phyloP scores from a whole-genome alignment of 1,140 invertebrate species.

The Bombus pyrosoma region DNA sequence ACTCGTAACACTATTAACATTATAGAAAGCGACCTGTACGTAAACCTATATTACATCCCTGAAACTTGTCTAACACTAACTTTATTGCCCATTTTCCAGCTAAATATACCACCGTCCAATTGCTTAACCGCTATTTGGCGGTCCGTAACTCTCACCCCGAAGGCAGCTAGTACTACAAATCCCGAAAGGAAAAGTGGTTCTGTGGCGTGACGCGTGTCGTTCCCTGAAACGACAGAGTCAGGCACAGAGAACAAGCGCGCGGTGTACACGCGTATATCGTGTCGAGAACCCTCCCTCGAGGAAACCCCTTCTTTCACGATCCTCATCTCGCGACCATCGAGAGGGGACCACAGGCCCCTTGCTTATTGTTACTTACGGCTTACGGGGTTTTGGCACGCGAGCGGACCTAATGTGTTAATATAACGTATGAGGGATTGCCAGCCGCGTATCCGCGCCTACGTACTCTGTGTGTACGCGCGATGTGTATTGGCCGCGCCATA shows the following conservation, averaged over 20 bases:
- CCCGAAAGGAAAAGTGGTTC: constrained; percentile 24
- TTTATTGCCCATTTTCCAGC: neutral
- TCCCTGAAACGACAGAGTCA: constrained; percentile 38
- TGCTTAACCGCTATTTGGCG: neutral
- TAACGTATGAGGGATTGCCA: constrained; percentile 73
- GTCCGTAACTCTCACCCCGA: neutral
- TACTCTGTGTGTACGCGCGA: constrained; percentile 55
- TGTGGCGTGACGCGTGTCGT: constrained; percentile 40
- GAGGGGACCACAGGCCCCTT: constrained; percentile 62
- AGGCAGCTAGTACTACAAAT: neutral
- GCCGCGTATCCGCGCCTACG: constrained; percentile 67
- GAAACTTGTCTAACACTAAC: neutral
- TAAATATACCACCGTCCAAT: neutral
- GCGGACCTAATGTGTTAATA: constrained; percentile 80
- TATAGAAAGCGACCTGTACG: neutral
- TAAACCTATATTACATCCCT: neutral
- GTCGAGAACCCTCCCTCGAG: constrained; percentile 21
- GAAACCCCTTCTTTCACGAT: constrained; percentile 6
- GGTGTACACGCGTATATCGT: constrained; percentile 16
- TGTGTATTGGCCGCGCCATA: constrained; percentile 51
- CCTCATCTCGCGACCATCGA: constrained; percentile 57
- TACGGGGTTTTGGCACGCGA: constrained; percentile 78
- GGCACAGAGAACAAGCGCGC: constrained; percentile 16
- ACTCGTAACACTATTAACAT: neutral
- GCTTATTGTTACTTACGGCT: constrained; percentile 79